A percentile compares a stretch with the other conserved stretches of the same genome.
phyloP scores from a whole-genome alignment of 2,888 invertebrate genomes.

The Ceriagrion tenellum region DNA sequence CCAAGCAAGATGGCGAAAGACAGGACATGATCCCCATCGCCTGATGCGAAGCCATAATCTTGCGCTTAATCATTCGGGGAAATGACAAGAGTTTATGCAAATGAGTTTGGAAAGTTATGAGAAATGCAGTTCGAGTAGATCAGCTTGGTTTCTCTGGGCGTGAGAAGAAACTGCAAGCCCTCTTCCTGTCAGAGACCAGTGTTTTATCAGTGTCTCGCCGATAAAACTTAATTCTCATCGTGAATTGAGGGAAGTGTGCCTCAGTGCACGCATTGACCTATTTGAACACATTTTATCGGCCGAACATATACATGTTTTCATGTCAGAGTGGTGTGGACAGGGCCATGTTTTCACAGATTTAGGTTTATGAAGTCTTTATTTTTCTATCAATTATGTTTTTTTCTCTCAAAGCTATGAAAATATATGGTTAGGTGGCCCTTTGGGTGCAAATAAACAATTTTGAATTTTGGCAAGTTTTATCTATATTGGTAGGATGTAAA shows the following conservation, averaged over 20 bases:
- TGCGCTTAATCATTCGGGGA: conserved; percentile 17
- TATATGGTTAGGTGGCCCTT: too few relatives aligned
- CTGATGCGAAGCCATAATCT: background rate
- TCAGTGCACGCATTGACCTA: too few relatives aligned
- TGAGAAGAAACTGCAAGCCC: background rate
- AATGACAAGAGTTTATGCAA: conserved; percentile 38
- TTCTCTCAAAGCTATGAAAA: too few relatives aligned
- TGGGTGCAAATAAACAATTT: too few relatives aligned
- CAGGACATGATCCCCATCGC: background rate
- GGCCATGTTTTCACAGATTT: too few relatives aligned
- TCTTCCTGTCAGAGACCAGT: background rate
- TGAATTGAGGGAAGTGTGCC: background rate
- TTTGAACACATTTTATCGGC: too few relatives aligned
- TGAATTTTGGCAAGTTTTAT: too few relatives aligned
- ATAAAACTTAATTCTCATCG: background rate
- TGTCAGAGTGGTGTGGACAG: too few relatives aligned
- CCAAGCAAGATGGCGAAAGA: background rate
- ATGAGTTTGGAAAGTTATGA: conserved; percentile 31
- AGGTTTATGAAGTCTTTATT: too few relatives aligned
- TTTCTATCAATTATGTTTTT: too few relatives aligned
- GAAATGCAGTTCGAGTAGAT: background rate
- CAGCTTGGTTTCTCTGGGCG: background rate
- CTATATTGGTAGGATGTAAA: too few relatives aligned
- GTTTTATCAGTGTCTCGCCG: background rate
- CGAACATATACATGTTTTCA: too few relatives aligned